These are phyloP conservation scores for Formica aserva DNA, from an alignment of 2,888 invertebrate genomes.

Conservation along the genomic window DNA sequence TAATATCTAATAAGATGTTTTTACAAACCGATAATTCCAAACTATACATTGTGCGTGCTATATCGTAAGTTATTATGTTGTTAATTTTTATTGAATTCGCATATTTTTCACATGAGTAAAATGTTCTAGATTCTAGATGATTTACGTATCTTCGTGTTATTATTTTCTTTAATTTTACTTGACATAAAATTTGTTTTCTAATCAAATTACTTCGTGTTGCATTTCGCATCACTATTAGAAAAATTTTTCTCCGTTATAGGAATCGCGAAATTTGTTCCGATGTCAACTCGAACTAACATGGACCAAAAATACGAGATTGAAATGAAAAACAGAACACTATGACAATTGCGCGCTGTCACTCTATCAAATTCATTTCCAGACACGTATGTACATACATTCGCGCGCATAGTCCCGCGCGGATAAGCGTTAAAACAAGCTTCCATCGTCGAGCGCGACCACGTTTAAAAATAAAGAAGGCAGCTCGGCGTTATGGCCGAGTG, in stretches of 20 bases:
- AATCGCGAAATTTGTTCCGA: conserved; percentile 14
- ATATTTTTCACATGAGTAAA: background rate
- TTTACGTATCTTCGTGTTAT: background rate
- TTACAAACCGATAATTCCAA: background rate
- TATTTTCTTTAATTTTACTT: background rate
- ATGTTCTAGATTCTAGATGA: background rate
- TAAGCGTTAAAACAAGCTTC: conserved; percentile 25
- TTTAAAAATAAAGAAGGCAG: conserved; percentile 56
- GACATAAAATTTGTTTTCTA: background rate
- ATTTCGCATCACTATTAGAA: background rate
- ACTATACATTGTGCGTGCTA: background rate
- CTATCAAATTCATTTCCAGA: conserved; percentile 63
- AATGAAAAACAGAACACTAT: conserved; percentile 28
- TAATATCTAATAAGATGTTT: background rate
- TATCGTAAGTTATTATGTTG: background rate
- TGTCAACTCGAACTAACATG: conserved; percentile 12
- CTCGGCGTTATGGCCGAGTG: conserved; percentile 59
- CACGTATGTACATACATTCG: conserved; percentile 26
- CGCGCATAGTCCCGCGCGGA: background rate
- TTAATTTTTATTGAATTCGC: background rate
- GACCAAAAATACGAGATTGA: conserved; percentile 12
- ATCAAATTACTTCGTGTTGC: background rate
- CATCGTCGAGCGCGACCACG: conserved; percentile 20
- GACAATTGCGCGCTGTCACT: conserved; percentile 23
- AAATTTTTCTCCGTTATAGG: background rate